Evolutionary conservation across 2,888 invertebrate species (phyloP).

Genomic region (Caenorhabditis sp.): DNA sequence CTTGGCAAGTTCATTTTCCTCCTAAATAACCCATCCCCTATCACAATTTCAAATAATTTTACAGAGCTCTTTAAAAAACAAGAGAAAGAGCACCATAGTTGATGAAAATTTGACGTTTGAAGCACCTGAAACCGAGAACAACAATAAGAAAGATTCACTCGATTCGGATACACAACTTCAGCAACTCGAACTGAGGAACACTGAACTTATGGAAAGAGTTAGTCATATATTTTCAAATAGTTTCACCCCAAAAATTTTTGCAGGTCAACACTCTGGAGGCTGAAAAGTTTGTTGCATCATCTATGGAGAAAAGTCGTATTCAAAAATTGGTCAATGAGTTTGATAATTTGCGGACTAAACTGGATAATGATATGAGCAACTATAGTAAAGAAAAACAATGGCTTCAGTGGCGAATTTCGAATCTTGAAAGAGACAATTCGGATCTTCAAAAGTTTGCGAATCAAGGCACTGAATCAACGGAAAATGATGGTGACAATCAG

Average conservation of each 20-base stretch:
- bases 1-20: no score
- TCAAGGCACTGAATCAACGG: conserved; percentile 25
- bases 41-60: not conserved
- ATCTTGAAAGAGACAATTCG: conserved; percentile 57
- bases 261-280: conserved; percentile 43
- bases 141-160: conserved; percentile 1
- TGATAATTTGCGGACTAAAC: conserved; percentile 61
- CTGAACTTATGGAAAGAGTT: conserved; percentile 25
- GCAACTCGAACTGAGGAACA: conserved; percentile 30
- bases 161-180: conserved; percentile 18
- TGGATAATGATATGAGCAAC: conserved; percentile 54
- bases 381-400: conserved; percentile 62
- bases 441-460: conserved; percentile 41
- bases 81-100: conserved; percentile 27
- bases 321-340: conserved; percentile 63
- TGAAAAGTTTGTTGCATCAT: conserved; percentile 47
- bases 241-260: not conserved
- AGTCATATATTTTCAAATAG: not conserved
- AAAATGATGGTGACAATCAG: not conserved
- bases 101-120: conserved; percentile 12
- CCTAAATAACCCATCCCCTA: not conserved
- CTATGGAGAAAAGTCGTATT: conserved; percentile 53
- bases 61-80: conserved; percentile 16
- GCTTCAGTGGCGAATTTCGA: conserved; percentile 57
- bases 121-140: not conserved